A percentile compares a stretch with the other conserved stretches of the same genome.
These are phyloP conservation scores for Enoplolaimus lenunculus DNA, from an alignment of 2,888 invertebrate species.

Conservation along the genomic window DNA sequence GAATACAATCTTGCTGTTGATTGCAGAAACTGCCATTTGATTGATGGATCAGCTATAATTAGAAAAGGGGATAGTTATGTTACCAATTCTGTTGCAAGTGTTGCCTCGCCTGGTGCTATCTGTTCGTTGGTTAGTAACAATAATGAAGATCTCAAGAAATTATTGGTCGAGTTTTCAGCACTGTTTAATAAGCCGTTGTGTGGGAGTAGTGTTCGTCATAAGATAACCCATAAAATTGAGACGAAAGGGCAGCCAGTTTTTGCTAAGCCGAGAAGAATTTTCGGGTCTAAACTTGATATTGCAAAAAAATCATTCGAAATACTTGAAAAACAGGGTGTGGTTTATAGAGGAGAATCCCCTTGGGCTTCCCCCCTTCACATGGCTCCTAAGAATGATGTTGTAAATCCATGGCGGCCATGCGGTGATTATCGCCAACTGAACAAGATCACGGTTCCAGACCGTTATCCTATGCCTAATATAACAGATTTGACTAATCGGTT, in stretches of 20 bases:
- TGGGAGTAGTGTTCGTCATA: background rate
- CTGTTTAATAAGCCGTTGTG: background rate
- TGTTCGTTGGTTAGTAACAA: background rate
- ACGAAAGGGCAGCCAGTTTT: background rate
- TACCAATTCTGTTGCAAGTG: background rate
- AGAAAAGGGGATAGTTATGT: no score
- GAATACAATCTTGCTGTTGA: background rate
- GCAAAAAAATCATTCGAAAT: background rate
- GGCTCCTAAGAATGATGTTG: background rate
- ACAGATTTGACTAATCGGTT: background rate
- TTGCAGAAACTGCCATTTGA: background rate
- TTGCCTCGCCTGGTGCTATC: background rate
- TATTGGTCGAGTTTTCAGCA: background rate
- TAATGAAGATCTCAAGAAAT: background rate
- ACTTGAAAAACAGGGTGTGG: background rate
- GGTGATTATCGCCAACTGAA: background rate
- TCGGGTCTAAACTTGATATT: background rate
- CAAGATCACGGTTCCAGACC: background rate
- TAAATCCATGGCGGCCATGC: background rate
- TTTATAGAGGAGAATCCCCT: background rate
- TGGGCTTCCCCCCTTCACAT: background rate
- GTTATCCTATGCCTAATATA: background rate
- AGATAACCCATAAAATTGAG: background rate
- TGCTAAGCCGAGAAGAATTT: background rate
- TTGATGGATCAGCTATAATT: background rate